Evolutionary conservation across 1,140 invertebrate genomes (phyloP).

Genomic region (Scaptomyza montana): DNA sequence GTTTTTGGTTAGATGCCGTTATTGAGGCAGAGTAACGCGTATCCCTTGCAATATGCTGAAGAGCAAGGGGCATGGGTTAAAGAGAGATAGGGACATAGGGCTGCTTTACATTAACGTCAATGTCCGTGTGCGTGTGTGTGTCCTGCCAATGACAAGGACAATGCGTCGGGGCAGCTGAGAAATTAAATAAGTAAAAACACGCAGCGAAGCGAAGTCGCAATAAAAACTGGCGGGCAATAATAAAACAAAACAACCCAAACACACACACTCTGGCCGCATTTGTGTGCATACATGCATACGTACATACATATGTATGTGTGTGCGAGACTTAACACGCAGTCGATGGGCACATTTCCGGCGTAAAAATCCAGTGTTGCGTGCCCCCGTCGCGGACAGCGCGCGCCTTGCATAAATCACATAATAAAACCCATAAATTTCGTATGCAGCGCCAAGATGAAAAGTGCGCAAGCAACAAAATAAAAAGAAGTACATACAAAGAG

Average conservation of each 20-base stretch:
- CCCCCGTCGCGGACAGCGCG: constrained; percentile 45
- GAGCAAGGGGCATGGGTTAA: background rate
- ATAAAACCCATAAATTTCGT: constrained; percentile 80
- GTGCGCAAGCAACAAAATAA: constrained; percentile 28
- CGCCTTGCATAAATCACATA: constrained; percentile 75
- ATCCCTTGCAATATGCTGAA: constrained; percentile 35
- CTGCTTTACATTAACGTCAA: constrained; percentile 46
- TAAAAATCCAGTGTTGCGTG: constrained; percentile 64
- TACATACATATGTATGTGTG: constrained; percentile 42
- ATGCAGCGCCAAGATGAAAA: constrained; percentile 66
- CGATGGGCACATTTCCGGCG: constrained; percentile 78
- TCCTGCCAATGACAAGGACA: constrained; percentile 48
- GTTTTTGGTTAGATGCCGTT: constrained; percentile 47
- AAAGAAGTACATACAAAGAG: constrained; percentile 16
- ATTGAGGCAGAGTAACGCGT: constrained; percentile 29
- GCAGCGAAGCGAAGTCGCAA: constrained; percentile 51
- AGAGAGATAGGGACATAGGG: constrained; percentile 10
- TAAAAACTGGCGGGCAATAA: constrained; percentile 66
- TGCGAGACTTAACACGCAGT: constrained; percentile 75
- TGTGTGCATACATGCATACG: constrained; percentile 16
- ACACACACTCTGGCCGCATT: background rate
- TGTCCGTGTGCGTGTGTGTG: constrained; percentile 15
- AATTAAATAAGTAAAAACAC: constrained; percentile 79
- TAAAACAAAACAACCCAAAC: constrained; percentile 33
- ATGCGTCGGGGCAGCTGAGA: constrained; percentile 47